These are phyloP conservation scores for Nothoprocta pentlandii DNA, from an alignment of 2,113 vertebrate genomes.

Conservation along the genomic window DNA sequence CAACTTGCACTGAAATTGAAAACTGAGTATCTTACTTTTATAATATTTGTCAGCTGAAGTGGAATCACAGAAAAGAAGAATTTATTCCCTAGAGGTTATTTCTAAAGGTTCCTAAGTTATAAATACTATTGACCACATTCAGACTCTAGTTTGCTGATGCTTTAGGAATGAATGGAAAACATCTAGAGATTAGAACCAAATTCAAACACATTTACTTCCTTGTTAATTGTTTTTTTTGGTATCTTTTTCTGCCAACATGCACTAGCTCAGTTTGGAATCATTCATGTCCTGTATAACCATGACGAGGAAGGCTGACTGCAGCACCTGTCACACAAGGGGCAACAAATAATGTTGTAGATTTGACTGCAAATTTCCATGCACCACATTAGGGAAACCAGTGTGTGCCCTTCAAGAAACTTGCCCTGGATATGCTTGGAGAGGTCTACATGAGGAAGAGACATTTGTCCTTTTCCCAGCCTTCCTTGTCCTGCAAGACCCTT, in stretches of 20 bases:
- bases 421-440: not conserved
- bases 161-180: not conserved
- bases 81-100: not conserved
- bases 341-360: not conserved
- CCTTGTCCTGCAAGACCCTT: not conserved
- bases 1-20: not conserved
- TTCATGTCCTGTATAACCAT: not conserved
- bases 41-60: not conserved
- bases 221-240: not conserved
- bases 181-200: not conserved
- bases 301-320: not conserved
- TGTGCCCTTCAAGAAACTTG: not conserved
- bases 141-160: not conserved
- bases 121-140: not conserved
- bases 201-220: not conserved
- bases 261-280: not conserved
- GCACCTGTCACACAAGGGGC: not conserved
- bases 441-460: not conserved
- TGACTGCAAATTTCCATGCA: not conserved
- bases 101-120: not conserved
- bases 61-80: not conserved
- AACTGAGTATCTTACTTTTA: not conserved
- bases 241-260: not conserved
- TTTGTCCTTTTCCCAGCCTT: not conserved
- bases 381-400: not conserved